These are phyloP conservation scores for Cyclargus thomasi DNA, from an alignment of 1,140 invertebrate species.

Conservation along the genomic window DNA sequence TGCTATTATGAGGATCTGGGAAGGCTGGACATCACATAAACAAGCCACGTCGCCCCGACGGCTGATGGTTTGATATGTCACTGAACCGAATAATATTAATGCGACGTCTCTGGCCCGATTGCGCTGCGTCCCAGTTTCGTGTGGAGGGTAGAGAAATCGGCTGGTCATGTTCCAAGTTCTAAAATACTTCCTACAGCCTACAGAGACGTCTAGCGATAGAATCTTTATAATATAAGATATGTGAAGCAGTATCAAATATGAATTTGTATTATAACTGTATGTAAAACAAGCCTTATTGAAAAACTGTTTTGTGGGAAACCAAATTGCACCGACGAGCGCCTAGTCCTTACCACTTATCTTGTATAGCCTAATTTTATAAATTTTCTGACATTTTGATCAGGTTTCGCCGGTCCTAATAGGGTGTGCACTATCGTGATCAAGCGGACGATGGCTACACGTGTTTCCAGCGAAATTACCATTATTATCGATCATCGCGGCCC, in stretches of 20 bases:
- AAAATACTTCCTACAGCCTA: too few relatives aligned
- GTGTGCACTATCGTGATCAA: constrained; percentile 47
- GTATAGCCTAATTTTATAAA: neutral
- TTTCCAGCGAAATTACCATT: constrained; percentile 64
- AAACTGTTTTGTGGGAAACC: neutral
- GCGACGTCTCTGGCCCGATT: constrained; percentile 24
- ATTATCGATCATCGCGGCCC: constrained; percentile 69
- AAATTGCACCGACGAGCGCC: constrained; percentile 14
- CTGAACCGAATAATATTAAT: constrained; percentile 1
- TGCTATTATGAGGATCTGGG: constrained; percentile 63
- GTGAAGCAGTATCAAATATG: too few relatives aligned
- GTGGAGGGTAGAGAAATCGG: too few relatives aligned
- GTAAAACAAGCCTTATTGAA: neutral
- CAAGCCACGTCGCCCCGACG: constrained; percentile 38
- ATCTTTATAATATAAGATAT: too few relatives aligned
- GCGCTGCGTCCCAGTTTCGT: constrained; percentile 22
- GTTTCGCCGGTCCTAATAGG: constrained; percentile 55
- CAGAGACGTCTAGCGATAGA: too few relatives aligned
- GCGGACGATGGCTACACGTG: constrained; percentile 61
- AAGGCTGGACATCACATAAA: constrained; percentile 62
- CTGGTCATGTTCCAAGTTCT: too few relatives aligned
- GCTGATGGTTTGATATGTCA: constrained; percentile 15
- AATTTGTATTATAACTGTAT: too few relatives aligned
- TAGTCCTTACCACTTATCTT: neutral
- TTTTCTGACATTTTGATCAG: constrained; percentile 17